A percentile compares a stretch with the other conserved stretches of the same genome.
Conservation (phyloP, 2,888 invertebrate species). For the Melieria picta region DNA sequence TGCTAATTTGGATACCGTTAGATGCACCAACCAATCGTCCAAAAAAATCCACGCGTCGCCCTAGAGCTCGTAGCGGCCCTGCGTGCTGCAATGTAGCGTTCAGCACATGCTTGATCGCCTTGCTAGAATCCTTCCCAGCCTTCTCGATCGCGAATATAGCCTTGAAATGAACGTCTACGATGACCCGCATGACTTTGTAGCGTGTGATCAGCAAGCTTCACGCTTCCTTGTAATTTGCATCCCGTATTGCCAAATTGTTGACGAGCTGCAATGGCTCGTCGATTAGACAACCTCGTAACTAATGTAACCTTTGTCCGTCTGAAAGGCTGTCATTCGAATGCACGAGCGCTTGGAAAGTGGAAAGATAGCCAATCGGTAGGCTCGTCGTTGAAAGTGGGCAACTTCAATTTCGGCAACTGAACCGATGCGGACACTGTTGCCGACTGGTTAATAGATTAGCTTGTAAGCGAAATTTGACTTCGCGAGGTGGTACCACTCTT, state of each 20-base stretch:
- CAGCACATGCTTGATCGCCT: conserved; percentile 17
- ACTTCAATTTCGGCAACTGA: too few relatives aligned
- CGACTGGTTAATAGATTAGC: too few relatives aligned
- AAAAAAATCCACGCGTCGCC: conserved; percentile 3
- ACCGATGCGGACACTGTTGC: too few relatives aligned
- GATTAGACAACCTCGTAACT: conserved; percentile 20
- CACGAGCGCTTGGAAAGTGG: conserved; percentile 27
- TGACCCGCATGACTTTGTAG: conserved; percentile 5
- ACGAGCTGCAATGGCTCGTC: neutral
- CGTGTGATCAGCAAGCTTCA: conserved; percentile 7
- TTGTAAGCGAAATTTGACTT: too few relatives aligned
- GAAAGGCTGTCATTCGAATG: conserved; percentile 33
- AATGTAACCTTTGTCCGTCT: conserved; percentile 51
- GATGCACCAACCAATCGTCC: conserved; percentile 14
- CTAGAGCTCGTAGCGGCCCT: conserved; percentile 12
- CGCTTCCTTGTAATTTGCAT: conserved; percentile 9
- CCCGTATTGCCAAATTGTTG: conserved; percentile 11
- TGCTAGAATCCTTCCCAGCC: conserved; percentile 15
- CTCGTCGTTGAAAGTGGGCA: neutral
- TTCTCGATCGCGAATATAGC: conserved; percentile 14
- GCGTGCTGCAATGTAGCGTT: neutral
- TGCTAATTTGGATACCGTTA: conserved; percentile 9
- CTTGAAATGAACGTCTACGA: conserved; percentile 13
- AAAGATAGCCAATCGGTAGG: conserved; percentile 34
- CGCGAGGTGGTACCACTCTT: too few relatives aligned